Evolutionary conservation across 2,888 invertebrate genomes (phyloP), one percentile per base, ranked within the genome.

Genomic region (Lycaena phlaeas): DNA sequence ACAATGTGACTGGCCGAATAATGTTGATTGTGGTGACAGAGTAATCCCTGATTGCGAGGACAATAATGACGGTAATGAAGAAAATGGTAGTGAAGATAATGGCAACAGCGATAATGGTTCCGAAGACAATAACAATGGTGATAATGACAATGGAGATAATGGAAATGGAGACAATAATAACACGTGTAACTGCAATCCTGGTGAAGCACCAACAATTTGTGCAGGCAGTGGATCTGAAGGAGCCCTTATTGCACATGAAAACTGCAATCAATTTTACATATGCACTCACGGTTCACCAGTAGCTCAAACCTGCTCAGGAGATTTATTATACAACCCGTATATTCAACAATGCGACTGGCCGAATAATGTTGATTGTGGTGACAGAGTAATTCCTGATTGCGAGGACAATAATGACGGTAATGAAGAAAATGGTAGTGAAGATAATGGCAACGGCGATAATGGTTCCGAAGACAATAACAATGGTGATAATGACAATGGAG

Each of bases 1-100:
- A 12, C 41, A 43, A 4, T 68, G 68, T 43, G 65, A 66, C 14
- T 66, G 61, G 62, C 52, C 64, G 4, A 27, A 43, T 2, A 55
- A 54, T 15, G 65, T 68, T 3, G 43, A 50, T 18, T 68, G 68
- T 38, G 59, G 54, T 2, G 52, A 55, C 34, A 53, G 68, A 41
- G 27, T 48, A 1, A 30, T 49, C 4, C 49, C 58, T 14, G 49
- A 40, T 11, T 40, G 26, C 36, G 46, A 30, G 45, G 28, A 14
- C 4, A 9, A 29, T 7, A 29, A 29, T 29, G 14, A 28, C 14
- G 14, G 9, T 14, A 28, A 28, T 28, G 28, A 9, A 6, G 14
- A 28, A 7, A 28, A 28, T 28, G 28, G 11, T 4, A 43, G 38
- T 5, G 22, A 9, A 3, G 22, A 18, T 1, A 18, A 34, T 18